These are phyloP conservation scores for Clanis bilineata DNA, from an alignment of 2,888 invertebrate species.

Conservation along the genomic window DNA sequence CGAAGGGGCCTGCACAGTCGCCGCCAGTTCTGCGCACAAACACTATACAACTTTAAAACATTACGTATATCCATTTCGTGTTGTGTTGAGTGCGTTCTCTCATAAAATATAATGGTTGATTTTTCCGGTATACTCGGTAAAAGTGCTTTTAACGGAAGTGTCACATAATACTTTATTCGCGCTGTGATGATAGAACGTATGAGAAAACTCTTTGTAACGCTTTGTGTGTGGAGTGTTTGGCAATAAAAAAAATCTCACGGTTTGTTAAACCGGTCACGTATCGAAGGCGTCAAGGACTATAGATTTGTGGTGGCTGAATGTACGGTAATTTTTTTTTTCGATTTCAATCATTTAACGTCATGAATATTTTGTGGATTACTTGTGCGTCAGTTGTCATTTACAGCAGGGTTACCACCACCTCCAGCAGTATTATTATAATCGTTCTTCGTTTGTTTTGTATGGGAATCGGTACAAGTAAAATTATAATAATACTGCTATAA, in stretches of 20 bases:
- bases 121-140: conserved; percentile 32
- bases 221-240: conserved; percentile 6
- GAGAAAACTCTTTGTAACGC: conserved; percentile 4
- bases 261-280: conserved; percentile 1
- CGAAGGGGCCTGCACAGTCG: conserved; percentile 72
- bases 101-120: conserved; percentile 55
- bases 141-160: conserved; percentile 38
- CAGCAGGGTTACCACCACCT: too few species aligned
- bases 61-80: conserved; percentile 5
- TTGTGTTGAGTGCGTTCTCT: conserved; percentile 46
- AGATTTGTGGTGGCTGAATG: conserved; percentile 2
- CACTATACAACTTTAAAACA: conserved; percentile 18
- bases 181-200: conserved; percentile 10
- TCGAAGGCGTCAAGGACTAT: not conserved
- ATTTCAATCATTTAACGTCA: not conserved
- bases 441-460: too few species aligned
- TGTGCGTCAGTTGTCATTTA: too few species aligned
- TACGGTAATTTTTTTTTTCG: not conserved
- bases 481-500: too few species aligned
- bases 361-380: not conserved
- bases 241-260: not conserved
- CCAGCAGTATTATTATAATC: too few species aligned
- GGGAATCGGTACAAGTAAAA: too few species aligned
- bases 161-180: conserved; percentile 13
- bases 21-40: conserved; percentile 62